Percentiles rank a stretch among this genome's conserved stretches.
Evolutionary conservation across 92 coral and sea anemone species (phyloP).

Genomic region (Bergia sp.): DNA sequence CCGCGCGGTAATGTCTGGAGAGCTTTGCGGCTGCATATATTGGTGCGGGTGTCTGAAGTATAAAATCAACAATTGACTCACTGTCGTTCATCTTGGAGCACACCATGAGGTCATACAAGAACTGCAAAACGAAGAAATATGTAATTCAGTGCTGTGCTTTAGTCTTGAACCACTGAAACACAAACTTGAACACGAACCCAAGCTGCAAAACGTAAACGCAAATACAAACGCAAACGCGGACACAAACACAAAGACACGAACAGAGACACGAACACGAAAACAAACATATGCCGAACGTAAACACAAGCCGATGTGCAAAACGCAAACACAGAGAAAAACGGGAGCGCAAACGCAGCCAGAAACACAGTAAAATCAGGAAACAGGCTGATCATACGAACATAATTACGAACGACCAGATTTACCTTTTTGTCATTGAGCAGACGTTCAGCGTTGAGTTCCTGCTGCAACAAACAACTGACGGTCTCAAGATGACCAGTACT

Average conservation of each 20-base stretch:
- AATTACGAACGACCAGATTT: neutral
- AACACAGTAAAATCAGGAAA: neutral
- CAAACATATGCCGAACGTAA: neutral
- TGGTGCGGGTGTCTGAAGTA: constrained; percentile 96
- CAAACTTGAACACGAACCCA: neutral
- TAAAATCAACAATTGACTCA: constrained; percentile 88
- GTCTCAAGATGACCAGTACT: constrained; percentile 87
- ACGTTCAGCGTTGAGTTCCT: constrained; percentile 85
- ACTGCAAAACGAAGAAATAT: constrained; percentile 57
- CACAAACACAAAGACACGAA: neutral
- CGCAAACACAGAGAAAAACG: neutral
- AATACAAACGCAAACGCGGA: neutral
- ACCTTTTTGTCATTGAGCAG: constrained; percentile 92
- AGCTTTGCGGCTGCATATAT: constrained; percentile 96
- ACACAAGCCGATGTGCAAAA: neutral
- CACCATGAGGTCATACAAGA: constrained; percentile 95
- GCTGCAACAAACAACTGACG: constrained; percentile 82
- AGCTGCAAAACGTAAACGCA: neutral
- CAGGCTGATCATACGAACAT: neutral
- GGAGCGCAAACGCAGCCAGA: neutral
- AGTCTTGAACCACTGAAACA: neutral
- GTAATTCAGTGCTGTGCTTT: neutral
- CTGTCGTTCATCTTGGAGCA: constrained; percentile 85
- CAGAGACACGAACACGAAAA: neutral
- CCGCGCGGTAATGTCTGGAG: constrained; percentile 88